Conservation (phyloP, 2,888 invertebrate genomes). For the Yponomeuta cagnagella region DNA sequence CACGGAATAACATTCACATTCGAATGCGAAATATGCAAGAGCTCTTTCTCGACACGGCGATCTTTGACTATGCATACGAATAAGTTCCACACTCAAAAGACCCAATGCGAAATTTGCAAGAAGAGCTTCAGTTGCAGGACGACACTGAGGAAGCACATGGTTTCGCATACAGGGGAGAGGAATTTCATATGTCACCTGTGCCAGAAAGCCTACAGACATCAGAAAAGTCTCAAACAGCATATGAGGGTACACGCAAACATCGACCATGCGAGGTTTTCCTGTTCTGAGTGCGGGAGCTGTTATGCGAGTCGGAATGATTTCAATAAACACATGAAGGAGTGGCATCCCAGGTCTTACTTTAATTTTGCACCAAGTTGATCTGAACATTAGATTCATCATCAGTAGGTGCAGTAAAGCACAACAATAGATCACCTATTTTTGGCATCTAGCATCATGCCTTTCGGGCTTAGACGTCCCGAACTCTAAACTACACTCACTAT, state of each 20-base stretch:
- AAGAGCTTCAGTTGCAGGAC: constrained; percentile 62
- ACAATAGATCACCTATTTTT: no score
- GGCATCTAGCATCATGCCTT: no score
- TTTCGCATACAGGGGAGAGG: constrained; percentile 47
- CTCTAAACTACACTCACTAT: no score
- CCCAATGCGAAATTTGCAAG: constrained; percentile 64
- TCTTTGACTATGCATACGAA: constrained; percentile 53
- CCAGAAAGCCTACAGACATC: constrained; percentile 67
- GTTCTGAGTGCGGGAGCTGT: constrained; percentile 40
- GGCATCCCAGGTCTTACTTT: constrained; percentile 43
- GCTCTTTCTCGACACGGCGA: constrained; percentile 44
- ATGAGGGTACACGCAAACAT: constrained; percentile 38
- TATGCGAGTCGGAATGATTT: constrained; percentile 39
- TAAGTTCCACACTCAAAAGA: constrained; percentile 51
- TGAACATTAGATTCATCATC: constrained; percentile 1
- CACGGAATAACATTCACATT: constrained; percentile 52
- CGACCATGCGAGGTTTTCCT: constrained; percentile 32
- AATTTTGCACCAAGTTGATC: constrained; percentile 28
- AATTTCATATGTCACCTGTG: constrained; percentile 57
- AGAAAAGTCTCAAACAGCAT: constrained; percentile 60
- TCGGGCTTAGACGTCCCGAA: no score
- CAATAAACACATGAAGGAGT: constrained; percentile 46
- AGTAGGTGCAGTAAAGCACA: no score
- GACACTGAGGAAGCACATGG: constrained; percentile 48
- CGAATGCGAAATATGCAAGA: constrained; percentile 48